These are phyloP conservation scores for Panagrolaimus sp. DNA, from an alignment of 1,140 invertebrate species.

Conservation along the genomic window DNA sequence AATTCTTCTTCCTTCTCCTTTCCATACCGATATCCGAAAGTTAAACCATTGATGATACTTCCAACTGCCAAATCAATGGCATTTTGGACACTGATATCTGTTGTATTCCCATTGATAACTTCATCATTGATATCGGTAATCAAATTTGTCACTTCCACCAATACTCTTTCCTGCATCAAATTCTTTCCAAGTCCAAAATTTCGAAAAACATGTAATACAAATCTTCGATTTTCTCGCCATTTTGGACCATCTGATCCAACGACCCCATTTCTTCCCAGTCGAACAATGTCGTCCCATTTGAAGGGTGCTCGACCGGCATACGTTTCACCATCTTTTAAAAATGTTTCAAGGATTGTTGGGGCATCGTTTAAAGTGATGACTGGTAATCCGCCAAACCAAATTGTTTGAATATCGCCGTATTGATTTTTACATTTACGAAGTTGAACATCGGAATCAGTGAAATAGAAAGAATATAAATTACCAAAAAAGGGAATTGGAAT, in stretches of 20 bases:
- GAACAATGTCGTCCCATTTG: neutral
- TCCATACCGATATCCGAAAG: constrained; percentile 10
- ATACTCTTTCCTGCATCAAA: constrained; percentile 29
- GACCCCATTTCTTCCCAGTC: constrained; percentile 7
- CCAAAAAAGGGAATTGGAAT: constrained; percentile 1
- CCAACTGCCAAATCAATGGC: constrained; percentile 22
- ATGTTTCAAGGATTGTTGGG: neutral
- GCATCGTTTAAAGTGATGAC: neutral
- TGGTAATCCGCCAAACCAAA: constrained; percentile 3
- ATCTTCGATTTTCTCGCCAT: constrained; percentile 32
- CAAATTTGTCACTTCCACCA: constrained; percentile 19
- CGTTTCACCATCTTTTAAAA: neutral
- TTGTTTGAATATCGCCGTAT: neutral
- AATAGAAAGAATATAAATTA: neutral
- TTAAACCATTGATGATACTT: constrained; percentile 18
- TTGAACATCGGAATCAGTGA: neutral
- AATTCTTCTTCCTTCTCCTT: neutral
- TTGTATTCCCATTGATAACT: neutral
- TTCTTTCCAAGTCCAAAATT: constrained; percentile 31
- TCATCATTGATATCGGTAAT: constrained; percentile 4
- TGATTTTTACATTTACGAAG: neutral
- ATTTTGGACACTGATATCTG: constrained; percentile 12
- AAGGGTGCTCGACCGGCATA: neutral
- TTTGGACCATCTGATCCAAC: constrained; percentile 21
- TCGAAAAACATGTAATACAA: constrained; percentile 22